Percentiles rank a stretch among this genome's conserved stretches.
Evolutionary conservation across 2,113 vertebrate genomes (phyloP).

Genomic region (Tachycineta bicolor): DNA sequence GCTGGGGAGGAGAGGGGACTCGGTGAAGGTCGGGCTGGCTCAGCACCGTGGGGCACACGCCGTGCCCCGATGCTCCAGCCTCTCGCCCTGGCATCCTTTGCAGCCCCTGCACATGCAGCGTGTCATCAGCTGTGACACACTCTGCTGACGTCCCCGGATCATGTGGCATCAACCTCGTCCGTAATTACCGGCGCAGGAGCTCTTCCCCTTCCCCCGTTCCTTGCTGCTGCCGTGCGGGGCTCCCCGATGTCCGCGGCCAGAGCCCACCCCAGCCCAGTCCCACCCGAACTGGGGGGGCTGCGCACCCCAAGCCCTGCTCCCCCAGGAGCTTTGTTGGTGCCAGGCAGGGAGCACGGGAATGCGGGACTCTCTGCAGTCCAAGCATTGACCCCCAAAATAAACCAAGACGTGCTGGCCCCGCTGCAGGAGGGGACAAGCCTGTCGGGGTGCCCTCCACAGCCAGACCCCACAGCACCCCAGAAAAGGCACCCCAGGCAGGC

Average conservation of each 20-base stretch:
- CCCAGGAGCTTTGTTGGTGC: rapidly evolving
- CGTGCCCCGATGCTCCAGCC: not conserved
- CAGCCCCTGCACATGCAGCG: constrained; percentile 38
- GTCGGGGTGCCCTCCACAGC: not conserved
- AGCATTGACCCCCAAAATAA: not conserved
- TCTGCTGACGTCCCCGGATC: constrained; percentile 52
- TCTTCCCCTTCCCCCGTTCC: not conserved
- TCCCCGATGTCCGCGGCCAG: rapidly evolving
- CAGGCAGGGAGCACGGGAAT: not conserved
- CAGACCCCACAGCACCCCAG: not conserved
- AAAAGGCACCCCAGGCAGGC: not conserved
- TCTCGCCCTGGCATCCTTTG: not conserved
- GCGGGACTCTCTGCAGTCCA: not conserved
- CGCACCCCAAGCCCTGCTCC: not conserved
- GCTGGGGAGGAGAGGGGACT: not conserved
- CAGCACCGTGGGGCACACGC: not conserved
- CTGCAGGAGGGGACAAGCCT: not conserved
- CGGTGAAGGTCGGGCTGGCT: not conserved
- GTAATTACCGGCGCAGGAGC: constrained; percentile 4
- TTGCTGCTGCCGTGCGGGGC: not conserved
- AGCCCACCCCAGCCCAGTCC: not conserved
- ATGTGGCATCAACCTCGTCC: not conserved
- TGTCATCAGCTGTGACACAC: constrained; percentile 50
- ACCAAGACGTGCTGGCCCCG: not conserved
- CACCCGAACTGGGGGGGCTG: not conserved